Evolutionary conservation across 2,888 invertebrate genomes (phyloP), one percentile per base, ranked within the genome.

Genomic region (Trissoscelio sp.): DNA sequence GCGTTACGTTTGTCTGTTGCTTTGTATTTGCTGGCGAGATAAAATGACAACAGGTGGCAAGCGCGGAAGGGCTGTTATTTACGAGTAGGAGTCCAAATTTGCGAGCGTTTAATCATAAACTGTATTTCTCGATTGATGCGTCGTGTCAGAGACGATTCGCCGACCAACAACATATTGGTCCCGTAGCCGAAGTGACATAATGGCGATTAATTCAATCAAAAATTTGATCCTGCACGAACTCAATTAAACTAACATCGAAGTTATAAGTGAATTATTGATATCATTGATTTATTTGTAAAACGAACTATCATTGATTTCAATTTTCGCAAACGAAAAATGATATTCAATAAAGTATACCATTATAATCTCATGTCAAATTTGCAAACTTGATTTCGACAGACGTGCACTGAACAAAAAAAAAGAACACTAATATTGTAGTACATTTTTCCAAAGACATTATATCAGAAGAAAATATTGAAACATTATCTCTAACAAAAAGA

Each of bases 151-250:
- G 60, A 60, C 44, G 20, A 72, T 60, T 60, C 24, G 34, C 12
- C 42, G 39, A 57, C 51, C 51, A 60, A 20, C 48, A 51, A 51
- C 28, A n/a, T 51, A 60, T 53, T 72, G 31, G 39, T 60, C 39
- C 39, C 31, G 20, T 12, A 60, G 53, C 73, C 37, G 37, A 42
- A 42, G 48, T 51, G 73, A 42, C 58, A 39, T 42, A 72, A 62
- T 31, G 28, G 22, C 44, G 73, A 44, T 62, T 73, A 73, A 62
- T 73, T 44, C 24, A 42, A 73, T 62, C 22, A 51, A 46, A 74
- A 74, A 55, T 64, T 64, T 31, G 53, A 55, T 57, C 16, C 62
- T 11, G n/a, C 20, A 28, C 14, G n/a, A 73, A 62, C 62, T 42
- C 31, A 55, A 64, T 64, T 64, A 34, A 64, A 57, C 20, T 51